Evolutionary conservation across 1,140 invertebrate species (phyloP), one percentile per base, ranked within the genome.

Genomic region (Diploscapter pachys): DNA sequence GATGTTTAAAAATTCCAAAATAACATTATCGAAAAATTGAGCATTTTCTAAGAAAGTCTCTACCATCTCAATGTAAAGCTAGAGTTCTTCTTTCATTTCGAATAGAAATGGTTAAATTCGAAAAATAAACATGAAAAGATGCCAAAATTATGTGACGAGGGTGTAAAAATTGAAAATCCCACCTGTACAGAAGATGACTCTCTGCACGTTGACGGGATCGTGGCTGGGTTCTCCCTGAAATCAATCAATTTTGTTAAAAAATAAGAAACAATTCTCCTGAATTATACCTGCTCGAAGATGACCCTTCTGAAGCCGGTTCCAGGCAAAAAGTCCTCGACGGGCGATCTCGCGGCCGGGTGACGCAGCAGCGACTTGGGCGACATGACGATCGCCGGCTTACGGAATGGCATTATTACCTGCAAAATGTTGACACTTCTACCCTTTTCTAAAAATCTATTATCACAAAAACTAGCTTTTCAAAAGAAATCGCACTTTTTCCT

Each of bases 321-420:
- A 50, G 83, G 62, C 52, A 79, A 64, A 71, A 99, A 97, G 52
- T 95, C 90, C 86, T 98, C 94, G 86, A 99, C 96, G 62, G 91
- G 92, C 49, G 94, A 97, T 80, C 91, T 91, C 51, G 93, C 94
- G 86, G 97, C 92, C 2, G 96, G 96, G 87, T 97, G 93, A 82
- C 96, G 90, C 72, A 99, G 89, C 78, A 99, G 87, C 49, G 93
- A 96, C 88, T 99, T 99, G 62, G 97, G 97, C 50, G 96, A 96
- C 92, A 98, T 95, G 5, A 99, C 86, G 80, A 99, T 92, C 68
- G 98, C 89, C 2, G 95, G 95, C 88, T 97, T 98, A 76, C 95
- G 90, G 90, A 97, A 98, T 2, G 96, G 95, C 76, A 99, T 87
- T 65, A 91, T 90, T 81, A 99, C 69, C 66, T 68, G 57, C 9